Conservation (phyloP, 92 coral and sea anemone species). For the Umimayanthus chanpuru region DNA sequence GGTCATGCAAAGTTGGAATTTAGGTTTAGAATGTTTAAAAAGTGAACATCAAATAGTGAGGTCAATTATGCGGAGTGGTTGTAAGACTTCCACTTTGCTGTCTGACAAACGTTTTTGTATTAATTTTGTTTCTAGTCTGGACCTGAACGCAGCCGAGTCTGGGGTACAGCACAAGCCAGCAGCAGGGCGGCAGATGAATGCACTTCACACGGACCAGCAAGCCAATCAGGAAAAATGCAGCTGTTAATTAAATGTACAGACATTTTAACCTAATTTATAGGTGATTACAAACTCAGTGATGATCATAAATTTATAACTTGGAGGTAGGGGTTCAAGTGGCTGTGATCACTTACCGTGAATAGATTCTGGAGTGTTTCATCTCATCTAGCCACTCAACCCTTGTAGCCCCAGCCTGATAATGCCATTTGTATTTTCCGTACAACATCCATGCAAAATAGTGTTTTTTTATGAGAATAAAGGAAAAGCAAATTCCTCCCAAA, state of each 20-base stretch:
- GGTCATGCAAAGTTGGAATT: too few species aligned
- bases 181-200: slow-evolving; percentile 90
- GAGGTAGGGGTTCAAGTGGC: background rate
- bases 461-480: too few species aligned
- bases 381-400: background rate
- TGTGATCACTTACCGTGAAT: background rate
- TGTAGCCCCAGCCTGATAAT: background rate
- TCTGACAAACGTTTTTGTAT: background rate
- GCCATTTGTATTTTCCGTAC: background rate
- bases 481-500: background rate
- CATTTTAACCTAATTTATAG: slow-evolving; percentile 51
- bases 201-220: slow-evolving; percentile 96
- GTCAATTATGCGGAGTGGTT: background rate
- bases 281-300: slow-evolving; percentile 2
- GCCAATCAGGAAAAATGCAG: slow-evolving; percentile 93
- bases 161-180: slow-evolving; percentile 99
- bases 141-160: slow-evolving; percentile 97
- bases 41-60: too few species aligned
- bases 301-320: slow-evolving; percentile 19
- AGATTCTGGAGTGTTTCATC: background rate
- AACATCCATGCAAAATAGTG: background rate
- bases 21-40: too few species aligned
- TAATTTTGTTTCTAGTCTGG: slow-evolving; percentile 78
- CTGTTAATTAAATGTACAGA: slow-evolving; percentile 66
- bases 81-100: background rate